Base-by-base conservation (phyloP, 1,140 invertebrate species). In the Aphis craccivora region DNA sequence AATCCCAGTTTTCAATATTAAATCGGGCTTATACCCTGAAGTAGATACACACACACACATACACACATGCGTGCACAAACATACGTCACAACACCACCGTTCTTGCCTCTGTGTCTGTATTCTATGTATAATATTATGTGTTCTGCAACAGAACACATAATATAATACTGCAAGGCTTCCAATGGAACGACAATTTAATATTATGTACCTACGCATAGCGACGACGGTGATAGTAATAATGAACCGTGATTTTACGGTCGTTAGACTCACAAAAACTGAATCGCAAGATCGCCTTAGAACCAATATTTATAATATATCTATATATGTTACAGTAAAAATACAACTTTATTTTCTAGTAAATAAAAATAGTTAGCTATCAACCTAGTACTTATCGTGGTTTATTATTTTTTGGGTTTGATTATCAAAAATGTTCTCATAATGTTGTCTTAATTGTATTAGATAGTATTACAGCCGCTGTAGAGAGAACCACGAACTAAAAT, bases 1-100 rank as follows among this genome's bases (percentile, higher is more conserved):
- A 83, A 86, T 86, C 91, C 81, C 76, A 37, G 91, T 93, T 92
- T 91, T 92, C 91, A 86, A 53, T 93, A 93, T 93, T 93, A 84
- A 93, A 93, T 93, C 91, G 67, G 91, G 81, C 91, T 93, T 93
- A 91, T 51, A 43, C 37, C 76, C 60, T 76, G 43, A 76, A 76
- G 60, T 76, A 76, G 60, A 37, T n/a, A 37, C 18, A 35, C 43
- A 25, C 20, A 53, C 30, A 92, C 25, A n/a, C 76, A 40, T 45
- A 30, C n/a, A 40, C 8, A 23, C 22, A 43, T 45, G 11, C 45
- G 11, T 45, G 11, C 45, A 45, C 43, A 23, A 3, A 23, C 18
- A 45, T 51, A 35, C 45, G 30, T 51, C 23, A 88, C n/a, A 45
- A n/a, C 30, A n/a, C 30, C 35, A 55, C 23, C 40, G 48, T 48